These are phyloP conservation scores for Argopecten irradians DNA, from an alignment of 1,140 invertebrate genomes.

Conservation along the genomic window DNA sequence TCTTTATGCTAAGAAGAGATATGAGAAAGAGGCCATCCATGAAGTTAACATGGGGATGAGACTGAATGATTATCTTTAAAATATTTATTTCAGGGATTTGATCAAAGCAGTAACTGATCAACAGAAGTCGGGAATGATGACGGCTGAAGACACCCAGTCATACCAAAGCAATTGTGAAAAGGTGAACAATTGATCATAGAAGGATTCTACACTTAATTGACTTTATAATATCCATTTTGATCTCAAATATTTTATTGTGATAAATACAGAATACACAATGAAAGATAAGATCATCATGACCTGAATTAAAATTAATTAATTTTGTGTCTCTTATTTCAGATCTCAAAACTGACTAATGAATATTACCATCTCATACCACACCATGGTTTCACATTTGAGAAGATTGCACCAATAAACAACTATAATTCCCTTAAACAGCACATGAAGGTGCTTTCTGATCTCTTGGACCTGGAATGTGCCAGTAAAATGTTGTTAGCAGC, in stretches of 20 bases:
- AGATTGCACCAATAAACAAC: slow-evolving; percentile 73
- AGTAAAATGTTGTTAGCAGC: slow-evolving; percentile 76
- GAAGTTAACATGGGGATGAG: too few relatives aligned
- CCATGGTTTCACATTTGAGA: slow-evolving; percentile 75
- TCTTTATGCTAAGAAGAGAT: not conserved
- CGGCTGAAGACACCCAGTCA: slow-evolving; percentile 43
- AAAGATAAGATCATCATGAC: too few relatives aligned
- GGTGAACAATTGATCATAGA: too few relatives aligned
- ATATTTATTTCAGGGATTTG: slow-evolving; percentile 37
- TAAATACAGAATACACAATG: too few relatives aligned
- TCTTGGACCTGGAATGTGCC: slow-evolving; percentile 77
- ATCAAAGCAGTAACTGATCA: slow-evolving; percentile 13
- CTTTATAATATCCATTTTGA: too few relatives aligned
- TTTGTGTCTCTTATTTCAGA: slow-evolving; percentile 59
- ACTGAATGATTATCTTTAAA: too few relatives aligned
- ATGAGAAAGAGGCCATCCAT: too few relatives aligned
- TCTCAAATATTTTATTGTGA: too few relatives aligned
- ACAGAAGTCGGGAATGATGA: slow-evolving; percentile 46
- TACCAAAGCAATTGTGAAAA: slow-evolving; percentile 61
- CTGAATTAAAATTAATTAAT: too few relatives aligned
- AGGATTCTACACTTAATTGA: too few relatives aligned
- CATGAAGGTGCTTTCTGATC: slow-evolving; percentile 68
- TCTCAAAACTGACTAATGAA: slow-evolving; percentile 77
- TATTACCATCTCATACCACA: slow-evolving; percentile 78
- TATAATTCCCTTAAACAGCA: slow-evolving; percentile 69